phyloP scores from a whole-genome alignment of 2,113 vertebrate species.

The Haemorhous mexicanus region DNA sequence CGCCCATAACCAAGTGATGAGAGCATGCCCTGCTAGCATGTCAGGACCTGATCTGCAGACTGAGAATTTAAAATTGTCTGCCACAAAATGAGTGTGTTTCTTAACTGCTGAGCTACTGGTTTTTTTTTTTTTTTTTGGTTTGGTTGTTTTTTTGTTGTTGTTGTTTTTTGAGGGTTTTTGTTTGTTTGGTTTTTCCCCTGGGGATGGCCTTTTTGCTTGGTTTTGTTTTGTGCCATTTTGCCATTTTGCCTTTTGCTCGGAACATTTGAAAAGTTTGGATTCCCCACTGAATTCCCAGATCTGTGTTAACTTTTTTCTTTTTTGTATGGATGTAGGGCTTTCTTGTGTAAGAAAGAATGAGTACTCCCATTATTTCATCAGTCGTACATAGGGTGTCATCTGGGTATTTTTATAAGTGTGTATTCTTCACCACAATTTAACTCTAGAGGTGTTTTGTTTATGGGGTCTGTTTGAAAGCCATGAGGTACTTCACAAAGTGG shows the following conservation, averaged over 20 bases:
- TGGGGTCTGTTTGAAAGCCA: neutral
- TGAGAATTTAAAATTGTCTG: neutral
- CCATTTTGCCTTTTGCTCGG: neutral
- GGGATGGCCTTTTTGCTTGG: neutral
- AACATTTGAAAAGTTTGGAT: neutral
- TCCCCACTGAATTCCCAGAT: neutral
- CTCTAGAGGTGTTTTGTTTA: neutral
- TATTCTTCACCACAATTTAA: neutral
- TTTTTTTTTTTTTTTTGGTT: too few species aligned
- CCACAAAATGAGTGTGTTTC: neutral
- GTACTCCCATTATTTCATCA: neutral
- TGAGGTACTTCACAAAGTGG: neutral
- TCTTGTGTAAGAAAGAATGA: neutral
- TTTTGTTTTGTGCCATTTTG: neutral
- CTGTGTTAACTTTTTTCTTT: neutral
- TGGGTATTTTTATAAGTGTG: neutral
- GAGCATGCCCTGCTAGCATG: neutral
- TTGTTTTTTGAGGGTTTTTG: too few species aligned
- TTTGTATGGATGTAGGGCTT: neutral
- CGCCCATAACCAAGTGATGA: neutral
- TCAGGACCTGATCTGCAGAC: neutral
- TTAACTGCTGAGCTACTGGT: neutral
- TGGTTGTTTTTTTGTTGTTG: too few species aligned
- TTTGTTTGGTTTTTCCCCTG: neutral
- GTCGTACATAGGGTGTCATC: fast-evolving